A percentile compares a stretch with the other conserved stretches of the same genome.
Evolutionary conservation across 2,888 invertebrate genomes (phyloP).

Genomic region (Punctoribates punctum): DNA sequence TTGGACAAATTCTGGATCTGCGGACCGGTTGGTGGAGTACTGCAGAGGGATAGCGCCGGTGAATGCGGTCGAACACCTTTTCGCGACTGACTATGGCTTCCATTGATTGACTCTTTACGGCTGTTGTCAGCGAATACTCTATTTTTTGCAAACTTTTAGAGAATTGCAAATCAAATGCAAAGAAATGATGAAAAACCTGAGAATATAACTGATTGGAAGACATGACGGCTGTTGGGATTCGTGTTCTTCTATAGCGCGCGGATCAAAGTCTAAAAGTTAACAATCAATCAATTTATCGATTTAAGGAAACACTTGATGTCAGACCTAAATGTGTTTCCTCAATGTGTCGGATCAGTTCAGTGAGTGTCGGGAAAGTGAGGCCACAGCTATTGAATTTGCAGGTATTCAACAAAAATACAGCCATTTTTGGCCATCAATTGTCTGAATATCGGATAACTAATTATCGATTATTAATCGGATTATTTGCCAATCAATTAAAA

Average conservation of each 20-base stretch:
- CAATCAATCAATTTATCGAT: not conserved
- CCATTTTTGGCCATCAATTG: conserved; percentile 59
- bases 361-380: conserved; percentile 73
- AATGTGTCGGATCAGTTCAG: conserved; percentile 78
- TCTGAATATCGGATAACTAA: not conserved
- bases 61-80: conserved; percentile 18
- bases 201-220: conserved; percentile 36
- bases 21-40: conserved; percentile 53
- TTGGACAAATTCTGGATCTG: not conserved
- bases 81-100: not conserved
- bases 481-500: conserved; percentile 25
- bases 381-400: conserved; percentile 84
- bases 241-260: conserved; percentile 36
- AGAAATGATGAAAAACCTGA: not conserved
- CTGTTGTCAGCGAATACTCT: conserved; percentile 19
- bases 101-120: conserved; percentile 11
- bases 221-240: conserved; percentile 33
- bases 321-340: conserved; percentile 80
- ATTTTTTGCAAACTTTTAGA: not conserved
- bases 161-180: no score
- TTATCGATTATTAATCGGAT: conserved; percentile 6
- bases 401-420: conserved; percentile 83
- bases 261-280: conserved; percentile 32
- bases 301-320: not conserved
- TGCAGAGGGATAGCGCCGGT: conserved; percentile 51